Conservation (phyloP, 2,113 vertebrate species). For the Rhagologus leucostigma region DNA sequence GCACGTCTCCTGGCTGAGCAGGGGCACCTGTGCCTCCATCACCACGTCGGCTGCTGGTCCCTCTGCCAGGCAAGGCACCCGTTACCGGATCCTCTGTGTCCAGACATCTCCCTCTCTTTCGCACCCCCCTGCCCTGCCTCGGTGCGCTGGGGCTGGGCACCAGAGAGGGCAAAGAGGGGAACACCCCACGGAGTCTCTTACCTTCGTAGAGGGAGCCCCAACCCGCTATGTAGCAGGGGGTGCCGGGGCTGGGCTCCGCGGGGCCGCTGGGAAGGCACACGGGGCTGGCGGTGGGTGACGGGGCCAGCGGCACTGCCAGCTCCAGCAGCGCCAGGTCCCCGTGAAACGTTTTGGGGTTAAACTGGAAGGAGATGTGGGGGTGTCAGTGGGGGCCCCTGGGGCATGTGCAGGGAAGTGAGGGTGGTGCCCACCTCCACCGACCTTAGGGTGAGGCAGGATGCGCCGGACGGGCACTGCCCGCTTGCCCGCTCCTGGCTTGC, state of each 20-base stretch:
- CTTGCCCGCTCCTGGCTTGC: slow-evolving; percentile 75
- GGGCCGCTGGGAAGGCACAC: slow-evolving; percentile 83
- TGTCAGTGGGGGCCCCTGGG: too few relatives aligned
- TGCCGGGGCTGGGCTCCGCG: slow-evolving; percentile 79
- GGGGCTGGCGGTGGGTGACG: slow-evolving; percentile 70
- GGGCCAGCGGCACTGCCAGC: slow-evolving; percentile 76
- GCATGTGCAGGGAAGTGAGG: rapidly evolving
- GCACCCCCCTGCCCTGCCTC: background rate
- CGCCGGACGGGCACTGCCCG: slow-evolving; percentile 82
- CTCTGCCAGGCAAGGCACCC: slow-evolving; percentile 64
- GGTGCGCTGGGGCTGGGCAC: background rate
- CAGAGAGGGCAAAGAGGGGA: background rate
- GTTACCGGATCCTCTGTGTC: background rate
- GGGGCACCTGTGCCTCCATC: slow-evolving; percentile 89
- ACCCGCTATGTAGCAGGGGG: slow-evolving; percentile 85
- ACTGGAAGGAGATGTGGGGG: slow-evolving; percentile 65
- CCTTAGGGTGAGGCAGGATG: slow-evolving; percentile 91
- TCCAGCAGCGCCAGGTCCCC: slow-evolving; percentile 91
- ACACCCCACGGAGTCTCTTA: slow-evolving; percentile 6
- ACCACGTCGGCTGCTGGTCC: slow-evolving; percentile 84
- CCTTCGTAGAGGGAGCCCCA: slow-evolving; percentile 95
- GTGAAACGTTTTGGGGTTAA: slow-evolving; percentile 91
- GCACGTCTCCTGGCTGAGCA: slow-evolving; percentile 85
- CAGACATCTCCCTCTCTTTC: background rate
- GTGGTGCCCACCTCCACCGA: background rate